phyloP scores from a whole-genome alignment of 1,140 invertebrate genomes.

The Drosophila serrata region DNA sequence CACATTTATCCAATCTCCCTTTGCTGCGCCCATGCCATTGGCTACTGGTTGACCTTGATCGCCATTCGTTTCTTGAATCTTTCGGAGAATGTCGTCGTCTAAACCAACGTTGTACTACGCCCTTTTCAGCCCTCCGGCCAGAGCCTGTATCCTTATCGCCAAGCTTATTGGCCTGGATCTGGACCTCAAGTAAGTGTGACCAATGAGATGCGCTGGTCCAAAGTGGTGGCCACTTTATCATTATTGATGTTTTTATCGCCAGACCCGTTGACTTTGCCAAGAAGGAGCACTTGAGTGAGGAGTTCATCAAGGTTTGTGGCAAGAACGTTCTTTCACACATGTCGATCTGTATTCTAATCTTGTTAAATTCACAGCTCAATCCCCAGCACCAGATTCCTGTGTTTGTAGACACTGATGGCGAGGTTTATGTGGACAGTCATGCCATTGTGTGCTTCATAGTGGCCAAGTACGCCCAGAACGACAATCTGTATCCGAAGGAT shows the following conservation, averaged over 20 bases:
- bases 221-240: not conserved
- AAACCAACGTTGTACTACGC: slow-evolving; percentile 86
- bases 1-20: not conserved
- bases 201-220: too few relatives aligned
- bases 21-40: not conserved
- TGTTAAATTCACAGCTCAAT: slow-evolving; percentile 86
- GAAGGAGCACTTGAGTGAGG: slow-evolving; percentile 71
- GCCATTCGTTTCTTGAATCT: slow-evolving; percentile 22
- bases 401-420: slow-evolving; percentile 88
- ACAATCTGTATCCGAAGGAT: slow-evolving; percentile 89
- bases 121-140: slow-evolving; percentile 86
- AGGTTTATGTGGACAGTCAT: slow-evolving; percentile 88
- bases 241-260: not conserved
- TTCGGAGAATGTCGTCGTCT: slow-evolving; percentile 56
- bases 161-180: slow-evolving; percentile 86
- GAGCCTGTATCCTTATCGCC: slow-evolving; percentile 85
- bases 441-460: slow-evolving; percentile 90
- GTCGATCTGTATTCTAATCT: not conserved
- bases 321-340: too few relatives aligned
- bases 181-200: slow-evolving; percentile 75
- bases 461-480: slow-evolving; percentile 89
- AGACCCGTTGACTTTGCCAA: slow-evolving; percentile 75
- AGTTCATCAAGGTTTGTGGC: slow-evolving; percentile 66
- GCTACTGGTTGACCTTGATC: slow-evolving; percentile 27
- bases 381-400: slow-evolving; percentile 89